These are phyloP conservation scores for Morinoia aosen DNA, from an alignment of 2,888 invertebrate genomes.

Conservation along the genomic window DNA sequence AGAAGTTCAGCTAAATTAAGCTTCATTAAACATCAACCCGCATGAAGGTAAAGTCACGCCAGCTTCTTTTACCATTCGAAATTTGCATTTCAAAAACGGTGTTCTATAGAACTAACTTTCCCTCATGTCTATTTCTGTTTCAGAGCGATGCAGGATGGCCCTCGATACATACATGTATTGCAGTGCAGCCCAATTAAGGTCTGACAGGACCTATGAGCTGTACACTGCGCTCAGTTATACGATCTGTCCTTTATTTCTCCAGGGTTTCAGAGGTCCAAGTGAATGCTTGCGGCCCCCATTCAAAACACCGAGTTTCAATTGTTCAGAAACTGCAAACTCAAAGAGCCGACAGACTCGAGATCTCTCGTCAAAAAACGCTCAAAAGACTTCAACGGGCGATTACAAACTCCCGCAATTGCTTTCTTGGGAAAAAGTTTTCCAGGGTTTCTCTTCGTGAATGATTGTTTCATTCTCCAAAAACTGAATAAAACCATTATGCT, in stretches of 20 bases:
- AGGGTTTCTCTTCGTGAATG: neutral
- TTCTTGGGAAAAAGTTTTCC: neutral
- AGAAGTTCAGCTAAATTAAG: no score
- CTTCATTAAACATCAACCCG: neutral
- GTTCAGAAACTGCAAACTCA: neutral
- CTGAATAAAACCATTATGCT: no score
- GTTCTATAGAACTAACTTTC: neutral
- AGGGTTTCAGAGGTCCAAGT: neutral
- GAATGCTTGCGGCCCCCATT: neutral
- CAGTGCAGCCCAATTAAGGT: neutral
- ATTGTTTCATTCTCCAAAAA: neutral
- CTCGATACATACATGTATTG: neutral
- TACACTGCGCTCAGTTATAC: neutral
- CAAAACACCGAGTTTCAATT: neutral
- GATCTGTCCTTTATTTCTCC: neutral
- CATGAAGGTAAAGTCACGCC: neutral
- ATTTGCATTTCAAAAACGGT: neutral
- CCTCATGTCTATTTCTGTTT: neutral
- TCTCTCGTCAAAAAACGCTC: neutral
- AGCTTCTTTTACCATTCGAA: neutral
- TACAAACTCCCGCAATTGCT: neutral
- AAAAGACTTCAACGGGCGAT: neutral
- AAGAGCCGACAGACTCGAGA: neutral
- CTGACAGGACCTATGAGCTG: neutral
- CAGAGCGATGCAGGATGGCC: neutral